A percentile compares a stretch with the other conserved stretches of the same genome.
Evolutionary conservation across 2,113 vertebrate species (phyloP).

Genomic region (Crotalus helleri): DNA sequence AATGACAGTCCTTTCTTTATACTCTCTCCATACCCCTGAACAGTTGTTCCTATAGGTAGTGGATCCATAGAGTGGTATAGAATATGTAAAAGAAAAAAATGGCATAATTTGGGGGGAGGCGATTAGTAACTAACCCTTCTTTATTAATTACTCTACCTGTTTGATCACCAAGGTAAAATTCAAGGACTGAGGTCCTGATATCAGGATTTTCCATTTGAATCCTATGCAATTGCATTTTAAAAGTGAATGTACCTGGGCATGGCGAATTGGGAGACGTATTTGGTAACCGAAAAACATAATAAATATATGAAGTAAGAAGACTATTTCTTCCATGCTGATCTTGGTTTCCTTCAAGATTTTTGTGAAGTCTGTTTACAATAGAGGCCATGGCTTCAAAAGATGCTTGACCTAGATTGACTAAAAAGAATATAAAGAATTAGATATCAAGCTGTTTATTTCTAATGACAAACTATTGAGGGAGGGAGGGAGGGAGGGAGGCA

Average conservation of each 20-base stretch:
- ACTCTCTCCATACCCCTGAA: too few relatives aligned
- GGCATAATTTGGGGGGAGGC: background rate
- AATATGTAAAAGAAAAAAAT: background rate
- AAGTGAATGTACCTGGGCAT: constrained; percentile 81
- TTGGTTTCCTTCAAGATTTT: constrained; percentile 93
- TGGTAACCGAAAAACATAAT: constrained; percentile 94
- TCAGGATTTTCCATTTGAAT: background rate
- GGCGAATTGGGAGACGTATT: constrained; percentile 90
- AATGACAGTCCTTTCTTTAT: background rate
- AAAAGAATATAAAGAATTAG: constrained; percentile 37
- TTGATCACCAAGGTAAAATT: background rate
- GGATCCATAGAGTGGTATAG: too few relatives aligned
- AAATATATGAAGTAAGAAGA: constrained; percentile 94
- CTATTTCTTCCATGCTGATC: constrained; percentile 96
- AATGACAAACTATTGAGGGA: background rate
- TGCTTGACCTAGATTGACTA: constrained; percentile 95
- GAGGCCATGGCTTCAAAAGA: constrained; percentile 98
- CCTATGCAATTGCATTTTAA: background rate
- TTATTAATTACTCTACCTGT: background rate
- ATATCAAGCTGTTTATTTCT: constrained; percentile 17
- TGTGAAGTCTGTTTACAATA: constrained; percentile 94
- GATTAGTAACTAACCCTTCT: too few relatives aligned
- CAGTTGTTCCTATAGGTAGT: background rate
- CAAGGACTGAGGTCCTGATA: background rate
- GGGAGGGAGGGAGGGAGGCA: background rate